Percentiles rank a stretch among this genome's conserved stretches.
Evolutionary conservation across 2,113 vertebrate species (phyloP).

Genomic region (Sylvilagus bachmani): DNA sequence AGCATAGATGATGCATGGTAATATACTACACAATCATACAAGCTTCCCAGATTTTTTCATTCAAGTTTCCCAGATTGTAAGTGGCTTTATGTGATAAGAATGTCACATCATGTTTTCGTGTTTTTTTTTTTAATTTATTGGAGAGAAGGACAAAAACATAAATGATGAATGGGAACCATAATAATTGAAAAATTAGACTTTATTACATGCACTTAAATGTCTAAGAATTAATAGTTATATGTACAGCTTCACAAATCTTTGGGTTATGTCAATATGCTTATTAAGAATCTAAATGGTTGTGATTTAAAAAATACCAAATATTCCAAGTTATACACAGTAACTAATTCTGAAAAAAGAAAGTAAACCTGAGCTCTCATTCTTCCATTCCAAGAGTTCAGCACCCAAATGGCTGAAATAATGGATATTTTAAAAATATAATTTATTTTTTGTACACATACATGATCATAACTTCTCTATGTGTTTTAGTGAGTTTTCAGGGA

Average conservation of each 20-base stretch:
- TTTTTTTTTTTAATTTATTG: slow-evolving; percentile 13
- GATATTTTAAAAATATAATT: background rate
- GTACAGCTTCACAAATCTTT: background rate
- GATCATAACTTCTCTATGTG: background rate
- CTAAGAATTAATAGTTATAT: slow-evolving; percentile 1
- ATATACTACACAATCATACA: background rate
- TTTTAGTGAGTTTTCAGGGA: background rate
- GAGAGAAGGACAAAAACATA: background rate
- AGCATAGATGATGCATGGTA: background rate
- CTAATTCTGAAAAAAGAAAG: background rate
- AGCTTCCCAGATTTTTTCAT: background rate
- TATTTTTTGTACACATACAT: background rate
- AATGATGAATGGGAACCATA: background rate
- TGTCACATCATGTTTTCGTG: background rate
- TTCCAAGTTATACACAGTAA: background rate
- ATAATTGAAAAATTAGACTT: background rate
- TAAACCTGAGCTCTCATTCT: background rate
- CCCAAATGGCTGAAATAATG: background rate
- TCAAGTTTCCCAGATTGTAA: background rate
- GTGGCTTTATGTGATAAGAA: background rate
- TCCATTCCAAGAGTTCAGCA: background rate
- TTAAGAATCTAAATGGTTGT: background rate
- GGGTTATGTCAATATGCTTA: background rate
- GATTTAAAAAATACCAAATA: slow-evolving; percentile 3
- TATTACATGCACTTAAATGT: background rate